Conservation (phyloP, 2,888 invertebrate species). For the Troides aeacus region DNA sequence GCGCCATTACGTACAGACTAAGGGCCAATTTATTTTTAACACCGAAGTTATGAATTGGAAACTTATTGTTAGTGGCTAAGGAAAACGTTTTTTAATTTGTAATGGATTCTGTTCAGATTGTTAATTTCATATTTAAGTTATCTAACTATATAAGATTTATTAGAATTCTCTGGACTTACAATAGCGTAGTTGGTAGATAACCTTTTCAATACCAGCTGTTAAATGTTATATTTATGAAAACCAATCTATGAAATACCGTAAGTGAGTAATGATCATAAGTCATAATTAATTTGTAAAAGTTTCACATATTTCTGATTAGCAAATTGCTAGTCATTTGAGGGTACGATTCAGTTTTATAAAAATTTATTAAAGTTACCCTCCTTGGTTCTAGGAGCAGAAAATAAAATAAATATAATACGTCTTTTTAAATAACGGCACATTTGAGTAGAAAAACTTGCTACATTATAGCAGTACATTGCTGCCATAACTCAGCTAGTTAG, state of each 20-base stretch:
- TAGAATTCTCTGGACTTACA: no score
- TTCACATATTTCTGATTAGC: no score
- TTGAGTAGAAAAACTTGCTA: constrained; percentile 1
- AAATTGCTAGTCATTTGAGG: no score
- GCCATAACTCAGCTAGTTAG: constrained; percentile 49
- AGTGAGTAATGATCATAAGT: no score
- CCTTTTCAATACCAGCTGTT: no score
- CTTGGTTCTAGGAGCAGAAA: neutral
- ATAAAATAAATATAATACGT: neutral
- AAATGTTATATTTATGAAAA: no score
- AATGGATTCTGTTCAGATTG: constrained; percentile 34
- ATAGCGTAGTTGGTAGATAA: no score
- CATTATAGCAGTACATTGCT: constrained; percentile 40
- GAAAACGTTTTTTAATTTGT: constrained; percentile 30
- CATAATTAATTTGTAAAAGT: no score
- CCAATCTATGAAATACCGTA: no score
- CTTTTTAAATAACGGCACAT: neutral
- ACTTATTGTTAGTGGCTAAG: constrained; percentile 27
- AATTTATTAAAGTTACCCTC: neutral
- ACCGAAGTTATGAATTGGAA: constrained; percentile 31
- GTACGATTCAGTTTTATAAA: neutral
- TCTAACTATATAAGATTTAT: no score
- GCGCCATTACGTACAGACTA: constrained; percentile 18
- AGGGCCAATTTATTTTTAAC: constrained; percentile 36
- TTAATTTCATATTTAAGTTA: constrained; percentile 16